phyloP scores from a whole-genome alignment of 2,113 vertebrate genomes.

The Oreochromis aureus region DNA sequence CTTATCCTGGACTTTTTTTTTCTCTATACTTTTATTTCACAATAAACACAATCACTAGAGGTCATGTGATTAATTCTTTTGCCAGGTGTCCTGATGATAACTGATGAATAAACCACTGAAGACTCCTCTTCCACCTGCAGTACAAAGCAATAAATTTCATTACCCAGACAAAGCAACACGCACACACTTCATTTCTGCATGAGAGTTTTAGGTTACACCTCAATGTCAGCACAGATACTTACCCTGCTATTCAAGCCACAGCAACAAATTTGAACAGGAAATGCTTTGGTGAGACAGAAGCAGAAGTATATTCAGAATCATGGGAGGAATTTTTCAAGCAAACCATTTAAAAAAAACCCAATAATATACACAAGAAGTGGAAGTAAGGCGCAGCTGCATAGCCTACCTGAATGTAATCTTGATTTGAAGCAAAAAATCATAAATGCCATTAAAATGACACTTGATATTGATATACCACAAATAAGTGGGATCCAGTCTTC shows the following conservation, averaged over 20 bases:
- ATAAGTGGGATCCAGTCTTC: too few relatives aligned
- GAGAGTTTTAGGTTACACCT: neutral
- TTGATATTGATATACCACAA: too few relatives aligned
- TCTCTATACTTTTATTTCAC: conserved; percentile 23
- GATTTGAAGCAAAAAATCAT: neutral
- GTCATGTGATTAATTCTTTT: neutral
- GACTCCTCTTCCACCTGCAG: neutral
- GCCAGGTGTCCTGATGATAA: neutral
- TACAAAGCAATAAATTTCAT: neutral
- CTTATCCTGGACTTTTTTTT: neutral
- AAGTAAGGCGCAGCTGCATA: neutral
- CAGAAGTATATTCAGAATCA: neutral
- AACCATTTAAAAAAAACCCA: neutral
- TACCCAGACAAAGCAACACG: neutral
- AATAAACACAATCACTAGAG: neutral
- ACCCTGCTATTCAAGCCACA: neutral
- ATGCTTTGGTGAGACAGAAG: neutral
- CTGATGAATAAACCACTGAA: conserved; percentile 29
- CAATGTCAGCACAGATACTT: neutral
- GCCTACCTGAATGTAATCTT: neutral
- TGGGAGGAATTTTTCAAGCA: rapidly evolving
- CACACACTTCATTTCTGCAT: neutral
- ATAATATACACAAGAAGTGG: neutral
- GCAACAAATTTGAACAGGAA: neutral
- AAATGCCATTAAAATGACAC: neutral